A percentile compares a stretch with the other conserved stretches of the same genome.
Conservation (phyloP, 2,797 vertebrate species). For the Lagorchestes hirsutus region DNA sequence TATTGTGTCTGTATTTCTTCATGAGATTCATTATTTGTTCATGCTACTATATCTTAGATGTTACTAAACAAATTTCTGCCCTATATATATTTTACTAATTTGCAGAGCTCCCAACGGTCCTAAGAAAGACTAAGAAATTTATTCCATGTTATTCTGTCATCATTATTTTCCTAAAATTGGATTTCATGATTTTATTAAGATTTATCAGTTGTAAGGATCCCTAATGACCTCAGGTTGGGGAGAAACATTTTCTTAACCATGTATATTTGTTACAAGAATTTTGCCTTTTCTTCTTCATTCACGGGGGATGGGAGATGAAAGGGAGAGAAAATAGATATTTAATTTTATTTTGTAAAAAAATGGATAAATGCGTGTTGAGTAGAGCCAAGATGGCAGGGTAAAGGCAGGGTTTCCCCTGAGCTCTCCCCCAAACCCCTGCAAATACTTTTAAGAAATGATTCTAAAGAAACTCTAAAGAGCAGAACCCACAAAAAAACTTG, state of each 20-base stretch:
- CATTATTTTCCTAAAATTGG: background rate
- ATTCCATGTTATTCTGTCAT: conserved; percentile 12
- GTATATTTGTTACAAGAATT: background rate
- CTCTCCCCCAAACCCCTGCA: too few species aligned
- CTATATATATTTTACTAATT: conserved; percentile 8
- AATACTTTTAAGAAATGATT: too few species aligned
- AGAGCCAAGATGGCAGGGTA: too few species aligned
- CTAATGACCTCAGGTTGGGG: background rate
- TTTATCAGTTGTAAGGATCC: background rate
- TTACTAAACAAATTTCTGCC: conserved; percentile 24
- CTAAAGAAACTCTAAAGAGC: too few species aligned
- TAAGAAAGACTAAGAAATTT: conserved; percentile 36
- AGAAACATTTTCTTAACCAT: background rate
- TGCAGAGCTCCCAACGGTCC: conserved; percentile 6
- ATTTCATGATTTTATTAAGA: background rate
- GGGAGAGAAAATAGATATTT: background rate
- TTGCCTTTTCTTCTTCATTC: background rate
- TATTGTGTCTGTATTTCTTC: conserved; percentile 43
- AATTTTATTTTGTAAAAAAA: background rate
- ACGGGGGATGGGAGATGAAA: background rate
- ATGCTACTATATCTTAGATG: background rate
- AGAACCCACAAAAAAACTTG: too few species aligned
- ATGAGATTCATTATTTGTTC: background rate
- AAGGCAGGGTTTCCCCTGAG: too few species aligned
- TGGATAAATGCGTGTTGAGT: too few species aligned